Conservation (phyloP, 92 coral and sea anemone species). For the Siderastrea siderea region DNA sequence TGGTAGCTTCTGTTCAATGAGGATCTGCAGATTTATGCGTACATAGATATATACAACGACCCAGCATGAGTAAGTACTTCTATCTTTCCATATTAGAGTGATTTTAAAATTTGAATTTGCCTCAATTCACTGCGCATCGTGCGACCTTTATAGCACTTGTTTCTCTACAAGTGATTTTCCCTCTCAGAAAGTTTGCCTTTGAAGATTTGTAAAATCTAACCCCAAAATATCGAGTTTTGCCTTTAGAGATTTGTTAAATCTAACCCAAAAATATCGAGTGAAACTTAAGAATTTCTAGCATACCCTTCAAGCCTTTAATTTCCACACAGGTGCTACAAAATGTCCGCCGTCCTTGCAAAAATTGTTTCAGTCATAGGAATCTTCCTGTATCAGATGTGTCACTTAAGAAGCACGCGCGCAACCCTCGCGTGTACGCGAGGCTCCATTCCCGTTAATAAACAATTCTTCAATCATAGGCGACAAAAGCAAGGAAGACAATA, state of each 20-base stretch:
- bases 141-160: too few relatives aligned
- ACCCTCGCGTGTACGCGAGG: not conserved
- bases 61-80: not conserved
- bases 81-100: too few relatives aligned
- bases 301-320: too few relatives aligned
- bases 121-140: too few relatives aligned
- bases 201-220: too few relatives aligned
- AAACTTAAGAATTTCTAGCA: too few relatives aligned
- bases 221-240: too few relatives aligned
- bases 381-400: not conserved
- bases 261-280: too few relatives aligned
- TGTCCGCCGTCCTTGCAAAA: not conserved
- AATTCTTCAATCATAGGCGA: slow-evolving; percentile 12
- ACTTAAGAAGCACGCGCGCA: not conserved
- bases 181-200: too few relatives aligned
- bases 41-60: not conserved
- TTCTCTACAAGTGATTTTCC: too few relatives aligned
- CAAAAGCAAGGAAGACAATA: slow-evolving; percentile 11
- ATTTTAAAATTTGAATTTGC: not conserved
- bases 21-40: not conserved
- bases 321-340: too few relatives aligned
- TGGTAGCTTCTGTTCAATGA: not conserved
- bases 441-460: not conserved
- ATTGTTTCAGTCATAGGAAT: not conserved
- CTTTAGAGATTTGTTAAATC: too few relatives aligned